Conservation (phyloP, 2,888 invertebrate species). For the Octonoba sinensis region DNA sequence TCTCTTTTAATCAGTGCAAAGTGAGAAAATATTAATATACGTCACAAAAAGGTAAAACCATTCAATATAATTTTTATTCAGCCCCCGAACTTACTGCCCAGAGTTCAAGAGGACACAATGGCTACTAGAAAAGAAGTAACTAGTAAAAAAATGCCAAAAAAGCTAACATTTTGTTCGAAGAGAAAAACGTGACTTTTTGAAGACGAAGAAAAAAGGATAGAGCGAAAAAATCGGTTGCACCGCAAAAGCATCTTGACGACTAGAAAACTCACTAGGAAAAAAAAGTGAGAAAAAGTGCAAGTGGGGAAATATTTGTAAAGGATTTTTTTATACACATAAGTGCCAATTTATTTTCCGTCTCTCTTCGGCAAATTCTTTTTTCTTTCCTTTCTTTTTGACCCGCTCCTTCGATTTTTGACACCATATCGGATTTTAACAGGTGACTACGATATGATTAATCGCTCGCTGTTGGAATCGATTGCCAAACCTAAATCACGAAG, state of each 20-base stretch:
- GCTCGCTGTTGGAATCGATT: constrained; percentile 37
- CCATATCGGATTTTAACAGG: constrained; percentile 59
- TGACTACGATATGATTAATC: constrained; percentile 61
- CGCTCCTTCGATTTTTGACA: constrained; percentile 15
- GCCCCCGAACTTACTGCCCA: no score
- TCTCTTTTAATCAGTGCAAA: no score
- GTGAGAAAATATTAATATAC: no score
- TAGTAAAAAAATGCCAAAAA: constrained; percentile 22
- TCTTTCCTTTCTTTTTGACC: no score
- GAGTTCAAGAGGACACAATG: constrained; percentile 6
- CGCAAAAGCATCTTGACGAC: constrained; percentile 30
- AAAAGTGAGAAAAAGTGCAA: constrained; percentile 48
- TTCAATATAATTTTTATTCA: no score
- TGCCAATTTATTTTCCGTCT: constrained; percentile 53
- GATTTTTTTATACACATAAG: constrained; percentile 47
- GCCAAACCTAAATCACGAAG: no score
- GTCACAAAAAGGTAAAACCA: no score
- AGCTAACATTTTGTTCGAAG: constrained; percentile 38
- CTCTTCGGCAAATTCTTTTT: constrained; percentile 2
- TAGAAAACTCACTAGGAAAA: constrained; percentile 4
- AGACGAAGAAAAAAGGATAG: constrained; percentile 5
- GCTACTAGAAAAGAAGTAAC: constrained; percentile 19
- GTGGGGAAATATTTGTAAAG: constrained; percentile 61
- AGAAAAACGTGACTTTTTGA: constrained; percentile 56
- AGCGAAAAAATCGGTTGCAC: constrained; percentile 8